Conservation (phyloP, 2,888 invertebrate genomes). For the Julus scanicus region DNA sequence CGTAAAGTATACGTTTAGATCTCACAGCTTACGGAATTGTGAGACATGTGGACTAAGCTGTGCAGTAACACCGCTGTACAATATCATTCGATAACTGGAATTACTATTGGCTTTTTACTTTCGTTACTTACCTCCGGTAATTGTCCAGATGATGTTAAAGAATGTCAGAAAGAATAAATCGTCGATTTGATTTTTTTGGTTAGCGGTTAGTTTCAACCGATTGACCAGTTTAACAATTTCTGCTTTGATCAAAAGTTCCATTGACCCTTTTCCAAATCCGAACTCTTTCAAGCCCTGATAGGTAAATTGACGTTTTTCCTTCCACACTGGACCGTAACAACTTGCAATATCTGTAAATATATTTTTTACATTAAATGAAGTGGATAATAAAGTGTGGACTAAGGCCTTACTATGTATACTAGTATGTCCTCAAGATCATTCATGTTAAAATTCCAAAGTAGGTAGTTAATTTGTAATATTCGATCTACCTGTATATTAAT, state of each 20-base stretch:
- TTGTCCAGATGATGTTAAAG: conserved; percentile 41
- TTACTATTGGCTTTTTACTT: too few relatives aligned
- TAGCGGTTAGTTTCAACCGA: not conserved
- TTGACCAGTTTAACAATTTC: conserved; percentile 18
- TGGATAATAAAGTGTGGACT: too few relatives aligned
- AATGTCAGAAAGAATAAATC: conserved; percentile 14
- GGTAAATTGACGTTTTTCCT: conserved; percentile 44
- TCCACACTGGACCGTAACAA: conserved; percentile 18
- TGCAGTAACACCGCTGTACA: too few relatives aligned
- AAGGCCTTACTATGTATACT: too few relatives aligned
- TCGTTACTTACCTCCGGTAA: not conserved
- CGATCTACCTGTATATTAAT: too few relatives aligned
- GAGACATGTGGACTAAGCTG: too few relatives aligned
- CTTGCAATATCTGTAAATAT: conserved; percentile 41
- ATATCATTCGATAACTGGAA: too few relatives aligned
- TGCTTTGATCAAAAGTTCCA: conserved; percentile 47
- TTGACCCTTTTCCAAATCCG: conserved; percentile 35
- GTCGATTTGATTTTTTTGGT: not conserved
- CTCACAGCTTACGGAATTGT: too few relatives aligned
- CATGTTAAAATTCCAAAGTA: too few relatives aligned
- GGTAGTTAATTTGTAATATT: too few relatives aligned
- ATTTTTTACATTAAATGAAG: too few relatives aligned
- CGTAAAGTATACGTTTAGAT: not conserved
- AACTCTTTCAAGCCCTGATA: conserved; percentile 13
- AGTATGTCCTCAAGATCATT: too few relatives aligned